Evolutionary conservation across 2,888 invertebrate genomes (phyloP).

Genomic region (Hecatera dysodea): DNA sequence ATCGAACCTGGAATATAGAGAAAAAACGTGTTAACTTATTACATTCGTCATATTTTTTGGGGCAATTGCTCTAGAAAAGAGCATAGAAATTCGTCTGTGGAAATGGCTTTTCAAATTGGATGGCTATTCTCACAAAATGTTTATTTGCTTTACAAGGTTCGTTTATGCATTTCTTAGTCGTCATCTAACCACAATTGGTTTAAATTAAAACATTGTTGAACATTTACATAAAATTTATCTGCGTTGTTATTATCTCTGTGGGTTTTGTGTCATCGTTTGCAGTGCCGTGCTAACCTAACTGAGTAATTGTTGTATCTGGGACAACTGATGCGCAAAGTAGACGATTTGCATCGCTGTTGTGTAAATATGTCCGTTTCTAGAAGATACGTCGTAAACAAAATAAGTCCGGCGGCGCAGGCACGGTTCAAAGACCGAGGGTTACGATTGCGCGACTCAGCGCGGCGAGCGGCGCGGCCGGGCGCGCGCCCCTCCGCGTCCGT

Average conservation of each 20-base stretch:
- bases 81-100: not conserved
- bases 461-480: conserved; percentile 63
- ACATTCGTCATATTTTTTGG: not conserved
- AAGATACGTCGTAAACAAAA: conserved; percentile 77
- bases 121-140: not conserved
- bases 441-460: conserved; percentile 67
- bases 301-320: not conserved
- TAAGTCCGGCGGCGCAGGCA: conserved; percentile 69
- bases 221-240: conserved; percentile 3
- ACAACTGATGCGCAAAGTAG: conserved; percentile 5
- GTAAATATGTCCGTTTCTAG: conserved; percentile 67
- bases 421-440: conserved; percentile 84
- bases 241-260: conserved; percentile 3
- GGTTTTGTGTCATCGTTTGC: conserved; percentile 14
- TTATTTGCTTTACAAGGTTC: conserved; percentile 3
- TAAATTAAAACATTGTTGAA: conserved; percentile 4
- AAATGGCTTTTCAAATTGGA: not conserved
- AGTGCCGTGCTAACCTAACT: conserved; percentile 9
- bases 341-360: conserved; percentile 34
- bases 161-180: not conserved
- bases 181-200: conserved; percentile 3
- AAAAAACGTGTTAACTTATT: conserved; percentile 45
- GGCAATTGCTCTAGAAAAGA: not conserved
- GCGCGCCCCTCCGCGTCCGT: conserved; percentile 61
- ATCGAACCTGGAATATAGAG: conserved; percentile 84